Conservation (phyloP, 2,797 vertebrate species). For the Dipus sagitta region DNA sequence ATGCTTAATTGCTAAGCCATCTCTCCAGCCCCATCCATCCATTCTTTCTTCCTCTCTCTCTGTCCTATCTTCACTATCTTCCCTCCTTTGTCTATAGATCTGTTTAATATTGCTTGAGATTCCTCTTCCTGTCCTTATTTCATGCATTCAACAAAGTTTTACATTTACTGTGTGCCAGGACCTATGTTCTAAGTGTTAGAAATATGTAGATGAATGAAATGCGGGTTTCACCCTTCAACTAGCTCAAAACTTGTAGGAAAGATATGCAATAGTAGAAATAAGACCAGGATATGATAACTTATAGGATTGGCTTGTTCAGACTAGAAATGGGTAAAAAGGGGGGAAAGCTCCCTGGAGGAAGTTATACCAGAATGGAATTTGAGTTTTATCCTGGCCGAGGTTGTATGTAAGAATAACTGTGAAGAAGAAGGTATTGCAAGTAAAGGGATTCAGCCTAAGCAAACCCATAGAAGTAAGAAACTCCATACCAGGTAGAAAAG, state of each 20-base stretch:
- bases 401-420: not conserved
- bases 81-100: not conserved
- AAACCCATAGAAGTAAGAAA: constrained; percentile 13
- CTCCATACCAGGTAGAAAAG: not conserved
- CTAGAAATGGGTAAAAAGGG: constrained; percentile 32
- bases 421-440: not conserved
- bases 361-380: constrained; percentile 48
- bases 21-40: no score
- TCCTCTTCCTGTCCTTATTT: constrained; percentile 30
- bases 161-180: not conserved
- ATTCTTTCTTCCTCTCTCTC: no score
- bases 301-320: not conserved
- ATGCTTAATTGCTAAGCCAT: no score
- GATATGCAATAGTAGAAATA: not conserved
- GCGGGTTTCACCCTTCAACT: not conserved
- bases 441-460: not conserved
- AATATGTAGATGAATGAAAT: constrained; percentile 10
- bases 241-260: not conserved
- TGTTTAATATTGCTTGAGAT: not conserved
- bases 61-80: not conserved
- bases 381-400: constrained; percentile 42
- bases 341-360: constrained; percentile 24
- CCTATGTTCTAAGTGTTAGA: constrained; percentile 5
- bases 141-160: constrained; percentile 20
- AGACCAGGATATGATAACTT: constrained; percentile 42